These are phyloP conservation scores for Lepidocyrtinus sp. DNA, from an alignment of 2,888 invertebrate genomes.

Conservation along the genomic window DNA sequence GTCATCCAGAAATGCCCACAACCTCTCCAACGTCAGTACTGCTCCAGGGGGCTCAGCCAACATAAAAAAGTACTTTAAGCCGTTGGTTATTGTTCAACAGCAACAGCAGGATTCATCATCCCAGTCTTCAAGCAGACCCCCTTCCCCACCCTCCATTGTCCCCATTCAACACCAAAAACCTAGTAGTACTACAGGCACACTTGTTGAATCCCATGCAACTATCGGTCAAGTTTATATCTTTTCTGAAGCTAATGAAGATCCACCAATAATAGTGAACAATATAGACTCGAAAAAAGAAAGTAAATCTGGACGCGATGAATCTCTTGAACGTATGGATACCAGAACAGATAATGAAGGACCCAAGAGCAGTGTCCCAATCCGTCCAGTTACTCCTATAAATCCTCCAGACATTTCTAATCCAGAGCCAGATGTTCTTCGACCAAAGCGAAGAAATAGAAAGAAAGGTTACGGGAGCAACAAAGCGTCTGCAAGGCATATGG, in stretches of 20 bases:
- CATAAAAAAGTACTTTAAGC: constrained; percentile 57
- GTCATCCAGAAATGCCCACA: constrained; percentile 42
- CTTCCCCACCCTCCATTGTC: constrained; percentile 15
- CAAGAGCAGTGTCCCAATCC: not conserved
- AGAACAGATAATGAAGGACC: not conserved
- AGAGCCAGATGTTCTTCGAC: constrained; percentile 40
- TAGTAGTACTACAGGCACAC: constrained; percentile 41
- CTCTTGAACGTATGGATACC: constrained; percentile 25
- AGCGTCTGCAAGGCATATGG: not conserved
- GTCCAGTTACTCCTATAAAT: constrained; percentile 49
- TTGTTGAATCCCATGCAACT: constrained; percentile 45
- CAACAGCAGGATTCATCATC: constrained; percentile 8
- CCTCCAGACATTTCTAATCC: constrained; percentile 19
- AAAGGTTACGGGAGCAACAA: constrained; percentile 38
- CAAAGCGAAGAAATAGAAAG: constrained; percentile 40
- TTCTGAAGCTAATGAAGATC: constrained; percentile 26
- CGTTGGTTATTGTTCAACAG: constrained; percentile 50
- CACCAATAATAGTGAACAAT: constrained; percentile 27
- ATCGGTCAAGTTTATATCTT: constrained; percentile 52
- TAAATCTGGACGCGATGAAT: not conserved
- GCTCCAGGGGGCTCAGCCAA: constrained; percentile 23
- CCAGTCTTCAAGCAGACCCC: not conserved
- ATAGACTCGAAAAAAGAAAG: not conserved
- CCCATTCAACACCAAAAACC: constrained; percentile 47
- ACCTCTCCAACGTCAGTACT: constrained; percentile 18